Conservation (phyloP, 2,113 vertebrate species). For the Macquaria australasica region DNA sequence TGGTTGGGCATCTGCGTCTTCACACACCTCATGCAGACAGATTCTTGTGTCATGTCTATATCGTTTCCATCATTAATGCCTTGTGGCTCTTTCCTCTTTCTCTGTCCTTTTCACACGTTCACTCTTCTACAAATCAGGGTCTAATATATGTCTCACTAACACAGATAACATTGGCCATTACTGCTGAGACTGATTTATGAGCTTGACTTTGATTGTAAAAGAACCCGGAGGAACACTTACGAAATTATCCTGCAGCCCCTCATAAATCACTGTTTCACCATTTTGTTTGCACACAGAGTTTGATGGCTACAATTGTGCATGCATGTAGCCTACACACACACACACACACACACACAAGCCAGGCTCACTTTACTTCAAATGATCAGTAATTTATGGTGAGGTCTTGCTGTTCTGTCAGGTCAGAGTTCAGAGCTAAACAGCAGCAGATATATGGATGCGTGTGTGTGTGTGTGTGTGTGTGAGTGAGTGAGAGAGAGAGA, state of each 20-base stretch:
- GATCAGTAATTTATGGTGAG: slow-evolving; percentile 74
- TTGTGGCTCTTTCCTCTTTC: background rate
- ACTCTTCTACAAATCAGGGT: background rate
- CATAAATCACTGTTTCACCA: slow-evolving; percentile 80
- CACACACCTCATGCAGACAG: background rate
- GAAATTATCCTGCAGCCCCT: background rate
- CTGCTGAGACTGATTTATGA: slow-evolving; percentile 80
- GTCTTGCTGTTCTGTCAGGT: slow-evolving; percentile 68
- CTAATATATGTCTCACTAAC: slow-evolving; percentile 19
- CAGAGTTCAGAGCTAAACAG: slow-evolving; percentile 39
- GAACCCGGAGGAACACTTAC: slow-evolving; percentile 20
- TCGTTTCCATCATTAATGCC: background rate
- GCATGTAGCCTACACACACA: background rate
- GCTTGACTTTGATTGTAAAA: slow-evolving; percentile 73
- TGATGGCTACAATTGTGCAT: slow-evolving; percentile 1
- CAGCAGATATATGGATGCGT: background rate
- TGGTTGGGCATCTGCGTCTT: background rate
- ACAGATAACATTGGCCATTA: slow-evolving; percentile 21
- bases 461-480: background rate
- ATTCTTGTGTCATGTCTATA: background rate
- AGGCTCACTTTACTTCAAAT: slow-evolving; percentile 71
- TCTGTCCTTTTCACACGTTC: slow-evolving; percentile 3
- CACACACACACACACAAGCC: slow-evolving; percentile 19
- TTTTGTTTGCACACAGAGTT: slow-evolving; percentile 30
- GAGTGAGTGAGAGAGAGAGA: background rate